Base-by-base conservation (phyloP, 53 echinoderm and acorn worm genomes). In the Henricia sp. region DNA sequence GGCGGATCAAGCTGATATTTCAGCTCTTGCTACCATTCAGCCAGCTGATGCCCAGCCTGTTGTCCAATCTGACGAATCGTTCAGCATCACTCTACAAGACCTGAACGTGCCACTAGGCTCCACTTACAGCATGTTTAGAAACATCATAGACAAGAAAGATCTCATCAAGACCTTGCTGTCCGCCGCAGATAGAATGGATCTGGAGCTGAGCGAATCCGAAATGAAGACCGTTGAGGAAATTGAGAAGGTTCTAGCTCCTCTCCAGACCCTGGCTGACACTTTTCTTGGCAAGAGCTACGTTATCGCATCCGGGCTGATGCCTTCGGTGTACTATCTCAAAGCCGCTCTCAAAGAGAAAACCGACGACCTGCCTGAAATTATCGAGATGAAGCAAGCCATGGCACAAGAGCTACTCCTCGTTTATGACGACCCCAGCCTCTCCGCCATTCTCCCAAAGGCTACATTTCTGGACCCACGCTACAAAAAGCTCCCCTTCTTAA, bases 311-410 rank as follows among this genome's bases (percentile, higher is more conserved):
- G 80, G 80, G 19, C 64, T 80, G 14, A 24, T 80, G 41, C 80
- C 80, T 46, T 62, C 80, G 14, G 62, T 80, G 2, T 80, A 64
- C 50, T 80, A 80, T 48, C 80, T 80, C 34, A 80, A 63, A 50
- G 63, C 62, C n/a, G 80, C 64, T 27, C 80, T 80, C 29, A 80
- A 80, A 50, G 46, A 64, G 46, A 80, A 63, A 23, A 64, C 30
- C 20, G 80, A 20, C 3, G 80, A 80, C 48, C 80, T 80, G 30
- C 80, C 80, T 20, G 63, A 80, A 64, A 80, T 80, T 21, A 64
- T 46, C 1, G 80, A 62, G 48, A 80, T 80, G 80, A 80, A 80
- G 44, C 80, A 57, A 46, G 80, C 80, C 80, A 80, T 80, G 80
- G 63, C 25, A 32, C 33, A 62, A 33, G 80, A 80, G 64, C 64